Percentiles rank a stretch among this genome's conserved stretches.
Conservation (phyloP, 2,113 vertebrate genomes). For the Limnothrissa miodon region DNA sequence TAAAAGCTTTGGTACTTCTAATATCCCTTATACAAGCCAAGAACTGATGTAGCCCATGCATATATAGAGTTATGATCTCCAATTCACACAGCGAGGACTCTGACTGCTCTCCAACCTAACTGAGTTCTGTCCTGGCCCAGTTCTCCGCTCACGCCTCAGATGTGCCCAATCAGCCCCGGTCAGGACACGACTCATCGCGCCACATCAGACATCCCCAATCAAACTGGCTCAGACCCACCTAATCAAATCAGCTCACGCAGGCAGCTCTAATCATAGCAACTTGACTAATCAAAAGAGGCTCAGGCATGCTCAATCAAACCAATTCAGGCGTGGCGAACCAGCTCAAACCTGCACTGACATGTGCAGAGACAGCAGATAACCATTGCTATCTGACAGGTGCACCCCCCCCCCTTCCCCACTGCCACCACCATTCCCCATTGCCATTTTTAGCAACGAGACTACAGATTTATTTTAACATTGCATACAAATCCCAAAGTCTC, state of each 20-base stretch:
- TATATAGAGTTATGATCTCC: neutral
- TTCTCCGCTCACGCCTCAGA: neutral
- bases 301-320: neutral
- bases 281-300: slow-evolving; percentile 16
- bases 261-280: neutral
- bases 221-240: neutral
- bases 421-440: no score
- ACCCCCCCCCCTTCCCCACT: neutral
- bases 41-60: neutral
- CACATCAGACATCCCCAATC: slow-evolving; percentile 9
- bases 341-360: neutral
- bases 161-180: neutral
- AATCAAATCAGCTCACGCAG: neutral
- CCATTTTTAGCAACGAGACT: neutral
- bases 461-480: neutral
- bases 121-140: neutral
- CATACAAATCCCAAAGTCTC: neutral
- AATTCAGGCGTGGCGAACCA: slow-evolving; percentile 5
- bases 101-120: neutral
- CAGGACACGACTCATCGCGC: neutral
- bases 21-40: neutral
- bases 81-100: neutral
- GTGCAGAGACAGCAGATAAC: neutral
- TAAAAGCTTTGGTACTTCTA: neutral
- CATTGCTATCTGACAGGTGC: neutral